These are phyloP conservation scores for Prietella phreatophila DNA, from an alignment of 2,113 vertebrate species.

Conservation along the genomic window DNA sequence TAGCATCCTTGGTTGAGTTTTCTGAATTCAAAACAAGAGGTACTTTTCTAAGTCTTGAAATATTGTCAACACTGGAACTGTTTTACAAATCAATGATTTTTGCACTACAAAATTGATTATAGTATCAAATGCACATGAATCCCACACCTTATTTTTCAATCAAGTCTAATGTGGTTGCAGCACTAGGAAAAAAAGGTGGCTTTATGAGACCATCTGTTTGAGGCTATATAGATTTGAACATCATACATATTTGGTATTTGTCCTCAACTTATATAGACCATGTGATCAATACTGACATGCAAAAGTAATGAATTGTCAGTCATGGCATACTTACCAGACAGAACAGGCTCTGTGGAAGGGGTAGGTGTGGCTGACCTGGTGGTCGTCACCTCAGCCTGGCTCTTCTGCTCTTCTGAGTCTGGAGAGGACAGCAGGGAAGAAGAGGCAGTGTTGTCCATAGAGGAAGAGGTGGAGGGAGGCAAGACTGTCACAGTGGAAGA, in stretches of 20 bases:
- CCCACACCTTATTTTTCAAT: not conserved
- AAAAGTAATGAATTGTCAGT: not conserved
- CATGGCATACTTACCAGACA: constrained; percentile 63
- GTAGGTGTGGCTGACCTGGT: constrained; percentile 53
- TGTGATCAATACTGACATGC: not conserved
- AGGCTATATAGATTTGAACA: not conserved
- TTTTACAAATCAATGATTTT: not conserved
- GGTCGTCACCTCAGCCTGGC: constrained; percentile 54
- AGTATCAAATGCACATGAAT: not conserved
- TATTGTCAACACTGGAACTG: not conserved
- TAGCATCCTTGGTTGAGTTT: not conserved
- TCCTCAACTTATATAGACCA: not conserved
- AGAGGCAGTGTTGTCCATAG: constrained; percentile 75
- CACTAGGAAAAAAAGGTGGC: not conserved
- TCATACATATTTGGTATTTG: not conserved
- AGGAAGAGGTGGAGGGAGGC: constrained; percentile 75
- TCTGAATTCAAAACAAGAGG: not conserved
- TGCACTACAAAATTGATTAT: not conserved
- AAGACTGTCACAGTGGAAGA: constrained; percentile 76
- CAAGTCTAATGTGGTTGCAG: not conserved
- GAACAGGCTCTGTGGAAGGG: constrained; percentile 61
- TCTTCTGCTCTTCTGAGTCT: constrained; percentile 79
- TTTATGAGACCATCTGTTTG: not conserved
- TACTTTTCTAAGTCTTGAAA: not conserved
- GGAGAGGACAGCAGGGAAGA: constrained; percentile 77